Evolutionary conservation across 2,113 vertebrate species (phyloP).

Genomic region (Gallinago jamesoni): DNA sequence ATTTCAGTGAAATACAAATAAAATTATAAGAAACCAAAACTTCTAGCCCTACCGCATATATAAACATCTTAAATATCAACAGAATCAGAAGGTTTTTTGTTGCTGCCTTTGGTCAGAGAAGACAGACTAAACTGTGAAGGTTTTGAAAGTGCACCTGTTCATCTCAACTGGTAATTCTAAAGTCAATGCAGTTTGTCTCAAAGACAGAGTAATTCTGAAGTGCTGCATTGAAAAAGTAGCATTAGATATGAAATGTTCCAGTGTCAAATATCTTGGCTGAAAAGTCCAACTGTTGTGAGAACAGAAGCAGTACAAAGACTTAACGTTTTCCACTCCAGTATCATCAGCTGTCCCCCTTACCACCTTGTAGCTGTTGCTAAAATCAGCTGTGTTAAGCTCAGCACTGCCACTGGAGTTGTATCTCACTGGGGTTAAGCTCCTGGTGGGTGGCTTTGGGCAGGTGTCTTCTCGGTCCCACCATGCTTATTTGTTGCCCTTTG

Average conservation of each 20-base stretch:
- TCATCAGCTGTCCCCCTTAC: neutral
- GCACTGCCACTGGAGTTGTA: neutral
- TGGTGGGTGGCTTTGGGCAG: neutral
- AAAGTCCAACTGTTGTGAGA: neutral
- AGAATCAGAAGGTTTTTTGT: neutral
- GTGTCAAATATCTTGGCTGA: neutral
- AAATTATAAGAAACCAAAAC: neutral
- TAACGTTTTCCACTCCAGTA: neutral
- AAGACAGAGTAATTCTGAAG: neutral
- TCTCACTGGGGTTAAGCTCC: neutral
- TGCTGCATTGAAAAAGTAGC: neutral
- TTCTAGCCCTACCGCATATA: neutral
- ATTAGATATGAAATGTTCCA: neutral
- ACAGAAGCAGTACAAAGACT: neutral
- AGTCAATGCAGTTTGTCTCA: neutral
- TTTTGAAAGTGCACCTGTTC: neutral
- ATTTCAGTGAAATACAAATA: neutral
- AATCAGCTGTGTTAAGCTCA: rapidly evolving
- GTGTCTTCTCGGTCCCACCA: too few relatives aligned
- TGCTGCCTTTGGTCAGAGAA: neutral
- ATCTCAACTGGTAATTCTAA: neutral
- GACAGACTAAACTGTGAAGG: neutral
- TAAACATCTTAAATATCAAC: neutral
- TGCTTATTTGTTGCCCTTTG: neutral
- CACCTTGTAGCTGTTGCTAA: neutral